Conservation (phyloP, 2,797 vertebrate species). For the Odontamblyopus rebecca region DNA sequence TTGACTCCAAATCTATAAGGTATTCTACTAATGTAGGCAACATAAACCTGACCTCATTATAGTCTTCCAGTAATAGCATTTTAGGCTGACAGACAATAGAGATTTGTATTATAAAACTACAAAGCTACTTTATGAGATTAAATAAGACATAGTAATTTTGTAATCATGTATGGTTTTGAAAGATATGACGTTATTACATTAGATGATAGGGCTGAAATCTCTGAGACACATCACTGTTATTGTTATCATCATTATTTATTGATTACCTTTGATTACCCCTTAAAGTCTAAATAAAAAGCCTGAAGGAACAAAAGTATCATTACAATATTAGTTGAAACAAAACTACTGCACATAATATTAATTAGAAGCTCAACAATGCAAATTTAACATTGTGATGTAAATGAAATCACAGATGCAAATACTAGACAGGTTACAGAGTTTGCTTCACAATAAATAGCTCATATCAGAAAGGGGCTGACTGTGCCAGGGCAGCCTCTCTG, state of each 20-base stretch:
- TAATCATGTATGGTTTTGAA: not conserved
- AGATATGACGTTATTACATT: not conserved
- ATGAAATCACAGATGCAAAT: not conserved
- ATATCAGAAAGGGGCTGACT: conserved; percentile 12
- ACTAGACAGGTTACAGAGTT: conserved; percentile 3
- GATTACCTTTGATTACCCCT: not conserved
- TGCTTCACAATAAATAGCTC: conserved; percentile 10
- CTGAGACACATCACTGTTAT: not conserved
- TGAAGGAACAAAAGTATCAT: not conserved
- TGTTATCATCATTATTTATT: not conserved
- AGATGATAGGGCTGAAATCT: not conserved
- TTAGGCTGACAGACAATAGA: not conserved
- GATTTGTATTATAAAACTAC: not conserved
- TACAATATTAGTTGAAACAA: not conserved
- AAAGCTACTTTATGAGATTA: not conserved
- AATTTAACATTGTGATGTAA: not conserved
- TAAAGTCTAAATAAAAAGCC: not conserved
- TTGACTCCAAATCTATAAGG: conserved; percentile 1
- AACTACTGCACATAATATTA: not conserved
- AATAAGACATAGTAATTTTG: not conserved
- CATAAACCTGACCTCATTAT: not conserved
- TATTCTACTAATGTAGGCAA: conserved; percentile 6
- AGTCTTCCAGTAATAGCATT: not conserved
- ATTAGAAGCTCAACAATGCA: not conserved
- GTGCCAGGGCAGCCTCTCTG: conserved; percentile 39